These are phyloP conservation scores for Avahi laniger DNA, from an alignment of 2,797 vertebrate species.

Conservation along the genomic window DNA sequence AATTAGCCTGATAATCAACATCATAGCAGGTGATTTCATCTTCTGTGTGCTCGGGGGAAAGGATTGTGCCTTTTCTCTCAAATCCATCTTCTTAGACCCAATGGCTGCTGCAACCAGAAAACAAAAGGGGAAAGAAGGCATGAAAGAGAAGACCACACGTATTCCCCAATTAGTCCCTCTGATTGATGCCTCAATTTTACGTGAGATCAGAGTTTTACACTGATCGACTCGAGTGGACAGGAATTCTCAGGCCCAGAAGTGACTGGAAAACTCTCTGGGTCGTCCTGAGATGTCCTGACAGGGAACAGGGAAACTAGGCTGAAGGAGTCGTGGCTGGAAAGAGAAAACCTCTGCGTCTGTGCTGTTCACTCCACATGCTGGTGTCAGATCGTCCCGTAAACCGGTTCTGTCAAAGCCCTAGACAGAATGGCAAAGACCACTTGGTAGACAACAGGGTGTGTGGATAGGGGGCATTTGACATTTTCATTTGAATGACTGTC, in stretches of 20 bases:
- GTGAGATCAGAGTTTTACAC: no score
- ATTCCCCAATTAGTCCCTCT: no score
- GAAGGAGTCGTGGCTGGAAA: neutral
- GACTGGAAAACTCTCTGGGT: neutral
- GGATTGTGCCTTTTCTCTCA: neutral
- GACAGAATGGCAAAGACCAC: neutral
- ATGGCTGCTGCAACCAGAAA: neutral
- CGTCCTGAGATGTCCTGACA: neutral
- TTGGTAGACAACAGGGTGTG: no score
- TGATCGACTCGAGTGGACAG: neutral
- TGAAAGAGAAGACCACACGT: neutral
- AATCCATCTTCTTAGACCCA: neutral
- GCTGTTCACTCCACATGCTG: rapidly evolving
- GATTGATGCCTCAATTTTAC: neutral
- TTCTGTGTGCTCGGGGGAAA: neutral
- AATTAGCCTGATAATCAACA: neutral
- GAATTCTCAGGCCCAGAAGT: neutral
- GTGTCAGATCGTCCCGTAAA: neutral
- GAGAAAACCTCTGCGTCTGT: neutral
- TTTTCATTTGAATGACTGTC: neutral
- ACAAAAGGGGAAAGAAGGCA: neutral
- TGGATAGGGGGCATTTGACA: neutral
- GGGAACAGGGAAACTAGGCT: neutral
- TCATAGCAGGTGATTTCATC: neutral
- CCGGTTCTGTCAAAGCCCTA: neutral